Percentiles rank a stretch among this genome's conserved stretches.
Evolutionary conservation across 2,797 vertebrate species (phyloP).

Genomic region (Cynodonichthys magdalenae): DNA sequence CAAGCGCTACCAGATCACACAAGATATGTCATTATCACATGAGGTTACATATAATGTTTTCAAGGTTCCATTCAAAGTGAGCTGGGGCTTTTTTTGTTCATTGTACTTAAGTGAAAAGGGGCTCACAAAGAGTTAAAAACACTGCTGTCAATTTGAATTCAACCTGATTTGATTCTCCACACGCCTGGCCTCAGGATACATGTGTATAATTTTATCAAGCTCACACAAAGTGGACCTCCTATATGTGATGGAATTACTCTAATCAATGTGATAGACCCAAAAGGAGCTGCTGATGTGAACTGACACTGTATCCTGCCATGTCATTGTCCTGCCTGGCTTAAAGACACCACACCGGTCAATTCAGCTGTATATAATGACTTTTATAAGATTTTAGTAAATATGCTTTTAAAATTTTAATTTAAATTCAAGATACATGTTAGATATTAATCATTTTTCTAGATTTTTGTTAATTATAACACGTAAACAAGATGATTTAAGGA

Average conservation of each 20-base stretch:
- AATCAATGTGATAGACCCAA: constrained; percentile 43
- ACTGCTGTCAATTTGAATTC: constrained; percentile 64
- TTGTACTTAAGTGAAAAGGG: constrained; percentile 2
- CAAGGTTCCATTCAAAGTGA: too few species aligned
- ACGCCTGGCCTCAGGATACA: constrained; percentile 27
- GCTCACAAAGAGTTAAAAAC: constrained; percentile 47
- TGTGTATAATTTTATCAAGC: constrained; percentile 27
- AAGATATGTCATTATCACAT: too few species aligned
- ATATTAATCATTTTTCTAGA: background rate
- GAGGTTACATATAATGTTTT: too few species aligned
- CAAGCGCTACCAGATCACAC: too few species aligned
- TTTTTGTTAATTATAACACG: background rate
- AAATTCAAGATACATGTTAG: background rate
- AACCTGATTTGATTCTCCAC: constrained; percentile 15
- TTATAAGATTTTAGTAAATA: constrained; percentile 1
- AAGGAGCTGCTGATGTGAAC: constrained; percentile 35
- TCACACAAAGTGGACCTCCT: constrained; percentile 25
- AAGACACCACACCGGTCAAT: constrained; percentile 25
- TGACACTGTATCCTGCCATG: constrained; percentile 47
- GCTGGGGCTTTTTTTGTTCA: too few species aligned
- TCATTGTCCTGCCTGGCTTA: constrained; percentile 41
- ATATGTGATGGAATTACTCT: constrained; percentile 47
- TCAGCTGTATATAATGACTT: background rate
- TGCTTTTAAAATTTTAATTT: background rate
- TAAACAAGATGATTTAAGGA: constrained; percentile 11